Evolutionary conservation across 37 sponge, comb jelly and placozoan genomes (phyloP).

Genomic region (Crambe crambe): DNA sequence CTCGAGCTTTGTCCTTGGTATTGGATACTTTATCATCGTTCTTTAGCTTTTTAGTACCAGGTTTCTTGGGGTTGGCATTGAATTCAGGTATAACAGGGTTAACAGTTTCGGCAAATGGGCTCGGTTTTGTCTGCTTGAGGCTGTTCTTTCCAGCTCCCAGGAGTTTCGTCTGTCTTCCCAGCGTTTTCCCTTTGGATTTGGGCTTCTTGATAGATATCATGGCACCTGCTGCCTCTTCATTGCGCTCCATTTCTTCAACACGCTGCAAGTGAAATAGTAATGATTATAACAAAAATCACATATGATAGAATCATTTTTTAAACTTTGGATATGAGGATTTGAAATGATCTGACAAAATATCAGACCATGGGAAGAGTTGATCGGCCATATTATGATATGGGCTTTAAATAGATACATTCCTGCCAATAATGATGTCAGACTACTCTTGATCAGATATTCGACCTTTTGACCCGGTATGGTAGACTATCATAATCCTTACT

Average conservation of each 20-base stretch:
- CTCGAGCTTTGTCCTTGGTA: not conserved
- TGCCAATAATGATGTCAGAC: too few species aligned
- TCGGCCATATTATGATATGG: too few species aligned
- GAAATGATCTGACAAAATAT: too few species aligned
- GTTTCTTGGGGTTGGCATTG: constrained; percentile 44
- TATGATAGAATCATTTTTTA: too few species aligned
- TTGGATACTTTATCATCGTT: not conserved
- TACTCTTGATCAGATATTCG: too few species aligned
- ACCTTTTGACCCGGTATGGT: too few species aligned
- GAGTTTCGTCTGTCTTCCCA: constrained; percentile 64
- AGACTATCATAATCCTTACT: too few species aligned
- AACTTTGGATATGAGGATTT: too few species aligned
- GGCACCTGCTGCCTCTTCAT: constrained; percentile 43
- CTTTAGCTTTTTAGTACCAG: not conserved
- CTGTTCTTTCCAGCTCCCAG: constrained; percentile 10
- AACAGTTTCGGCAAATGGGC: constrained; percentile 66
- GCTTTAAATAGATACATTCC: too few species aligned
- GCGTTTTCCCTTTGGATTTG: constrained; percentile 39
- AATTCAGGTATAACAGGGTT: constrained; percentile 69
- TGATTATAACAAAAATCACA: too few species aligned
- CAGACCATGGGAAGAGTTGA: too few species aligned
- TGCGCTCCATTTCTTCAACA: constrained; percentile 55
- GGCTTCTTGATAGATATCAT: constrained; percentile 39
- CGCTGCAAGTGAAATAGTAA: too few species aligned
- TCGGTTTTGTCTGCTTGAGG: constrained; percentile 53